Base-by-base conservation (phyloP, 2,113 vertebrate species). In the Bubo bubo region DNA sequence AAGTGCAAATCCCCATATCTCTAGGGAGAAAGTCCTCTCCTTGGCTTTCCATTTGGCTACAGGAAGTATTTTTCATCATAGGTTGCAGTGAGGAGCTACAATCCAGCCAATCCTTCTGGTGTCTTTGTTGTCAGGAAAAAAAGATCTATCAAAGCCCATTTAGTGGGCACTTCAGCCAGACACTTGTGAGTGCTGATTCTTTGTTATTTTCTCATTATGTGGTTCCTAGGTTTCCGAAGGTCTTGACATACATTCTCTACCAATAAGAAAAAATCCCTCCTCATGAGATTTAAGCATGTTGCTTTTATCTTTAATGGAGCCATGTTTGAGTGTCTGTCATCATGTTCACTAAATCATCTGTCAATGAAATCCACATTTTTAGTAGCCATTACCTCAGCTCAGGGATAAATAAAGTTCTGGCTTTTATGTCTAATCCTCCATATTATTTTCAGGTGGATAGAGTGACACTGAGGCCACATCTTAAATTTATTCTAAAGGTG, bases 351-450 rank as follows among this genome's bases (percentile, higher is more conserved):
- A 92, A 96, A 94, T 97, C 85, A 93, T 92, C 90, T 93, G 72
- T 67, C 96, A 96, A 88, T 83, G 88, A 96, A 95, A 92, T 83
- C 90, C 93, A 95, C 81, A 79, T 91, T 95, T 96, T 94, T 92
- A 70, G 96, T 93, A 94, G 92, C 87, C 74, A 79, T 96, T 96
- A 96, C 85, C 75, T 97, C 95, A 97, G 88, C 92, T 95, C 82
- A 88, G 59, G 85, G 49, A 92, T 92, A 95, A 93, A 96, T 82
- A 83, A 93, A 13, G 13, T 93, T 87, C 62, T 85, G 88, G n/a
- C 93, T 96, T 96, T 96, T 75, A 93, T 95, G 95, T 94, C 41
- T 97, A 96, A 95, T 95, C 92, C 93, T 76, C 73, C 67, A 24
- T 88, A 93, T 95, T 83, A 92, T 94, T 96, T 97, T 96, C 90